phyloP scores from a whole-genome alignment of 2,113 vertebrate species.

The Notechis scutatus region DNA sequence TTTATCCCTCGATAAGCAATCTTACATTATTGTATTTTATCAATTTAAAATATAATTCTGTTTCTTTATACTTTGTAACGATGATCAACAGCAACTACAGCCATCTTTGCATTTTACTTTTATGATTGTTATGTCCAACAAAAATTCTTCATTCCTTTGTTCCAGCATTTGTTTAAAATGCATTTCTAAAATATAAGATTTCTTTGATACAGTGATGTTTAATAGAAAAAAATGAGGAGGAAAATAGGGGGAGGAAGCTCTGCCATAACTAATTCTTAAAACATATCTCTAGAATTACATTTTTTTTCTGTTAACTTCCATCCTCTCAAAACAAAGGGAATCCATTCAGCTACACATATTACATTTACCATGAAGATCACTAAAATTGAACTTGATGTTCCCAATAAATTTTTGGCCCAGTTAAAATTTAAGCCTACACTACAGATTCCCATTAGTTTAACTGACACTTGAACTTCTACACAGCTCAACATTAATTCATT shows the following conservation, averaged over 20 bases:
- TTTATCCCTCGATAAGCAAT: slow-evolving; percentile 58
- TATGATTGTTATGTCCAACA: slow-evolving; percentile 22
- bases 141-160: slow-evolving; percentile 9
- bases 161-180: slow-evolving; percentile 1
- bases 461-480: slow-evolving; percentile 93
- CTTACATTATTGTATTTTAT: slow-evolving; percentile 62
- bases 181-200: slow-evolving; percentile 13
- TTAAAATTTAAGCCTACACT: slow-evolving; percentile 69
- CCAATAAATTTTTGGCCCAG: slow-evolving; percentile 65
- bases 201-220: slow-evolving; percentile 7
- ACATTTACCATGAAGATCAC: slow-evolving; percentile 57
- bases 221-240: slow-evolving; percentile 2
- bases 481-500: slow-evolving; percentile 95
- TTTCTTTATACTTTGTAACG: slow-evolving; percentile 59
- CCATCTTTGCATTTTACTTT: slow-evolving; percentile 44
- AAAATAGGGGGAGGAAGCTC: not conserved
- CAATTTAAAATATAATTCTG: slow-evolving; percentile 65
- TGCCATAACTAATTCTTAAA: slow-evolving; percentile 27
- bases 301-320: slow-evolving; percentile 24
- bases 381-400: slow-evolving; percentile 58
- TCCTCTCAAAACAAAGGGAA: slow-evolving; percentile 56
- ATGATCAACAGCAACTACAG: slow-evolving; percentile 44
- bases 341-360: slow-evolving; percentile 38
- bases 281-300: slow-evolving; percentile 31
- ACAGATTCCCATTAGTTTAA: slow-evolving; percentile 82